Percentiles rank a stretch among this genome's conserved stretches.
Evolutionary conservation across 2,113 vertebrate species (phyloP).

Genomic region (Aptenodytes patagonicus): DNA sequence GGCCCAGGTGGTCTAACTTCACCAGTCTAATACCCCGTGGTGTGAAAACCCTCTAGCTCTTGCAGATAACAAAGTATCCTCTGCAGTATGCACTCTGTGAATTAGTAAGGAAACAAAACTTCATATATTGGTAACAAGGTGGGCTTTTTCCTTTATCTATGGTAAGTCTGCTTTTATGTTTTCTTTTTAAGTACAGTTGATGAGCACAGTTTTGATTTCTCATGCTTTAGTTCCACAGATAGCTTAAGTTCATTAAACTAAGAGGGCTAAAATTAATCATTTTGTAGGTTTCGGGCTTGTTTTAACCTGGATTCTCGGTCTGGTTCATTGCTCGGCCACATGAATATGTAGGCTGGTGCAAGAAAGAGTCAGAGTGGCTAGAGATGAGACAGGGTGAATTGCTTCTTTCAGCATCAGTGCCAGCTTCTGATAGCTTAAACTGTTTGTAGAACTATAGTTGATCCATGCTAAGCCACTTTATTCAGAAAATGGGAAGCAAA

Average conservation of each 20-base stretch:
- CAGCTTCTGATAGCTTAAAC: not conserved
- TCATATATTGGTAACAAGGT: not conserved
- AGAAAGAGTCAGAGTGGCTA: not conserved
- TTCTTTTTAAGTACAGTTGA: not conserved
- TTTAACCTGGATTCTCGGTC: not conserved
- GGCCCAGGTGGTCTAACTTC: not conserved
- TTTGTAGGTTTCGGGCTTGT: not conserved
- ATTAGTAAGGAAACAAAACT: not conserved
- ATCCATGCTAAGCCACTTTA: not conserved
- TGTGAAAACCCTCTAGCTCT: not conserved
- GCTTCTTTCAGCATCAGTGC: not conserved
- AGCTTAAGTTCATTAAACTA: not conserved
- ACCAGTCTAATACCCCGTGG: accelerated
- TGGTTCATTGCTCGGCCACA: not conserved
- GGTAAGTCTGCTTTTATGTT: not conserved
- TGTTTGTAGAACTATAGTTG: not conserved
- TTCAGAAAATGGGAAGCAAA: not conserved
- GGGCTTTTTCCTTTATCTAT: not conserved
- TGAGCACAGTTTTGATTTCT: not conserved
- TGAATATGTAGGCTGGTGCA: not conserved
- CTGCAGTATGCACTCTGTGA: not conserved
- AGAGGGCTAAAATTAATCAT: not conserved
- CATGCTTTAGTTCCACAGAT: not conserved
- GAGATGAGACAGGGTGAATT: not conserved
- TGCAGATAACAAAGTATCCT: not conserved